Conservation (phyloP, 2,888 invertebrate genomes). For the Epirrhoe tristata region DNA sequence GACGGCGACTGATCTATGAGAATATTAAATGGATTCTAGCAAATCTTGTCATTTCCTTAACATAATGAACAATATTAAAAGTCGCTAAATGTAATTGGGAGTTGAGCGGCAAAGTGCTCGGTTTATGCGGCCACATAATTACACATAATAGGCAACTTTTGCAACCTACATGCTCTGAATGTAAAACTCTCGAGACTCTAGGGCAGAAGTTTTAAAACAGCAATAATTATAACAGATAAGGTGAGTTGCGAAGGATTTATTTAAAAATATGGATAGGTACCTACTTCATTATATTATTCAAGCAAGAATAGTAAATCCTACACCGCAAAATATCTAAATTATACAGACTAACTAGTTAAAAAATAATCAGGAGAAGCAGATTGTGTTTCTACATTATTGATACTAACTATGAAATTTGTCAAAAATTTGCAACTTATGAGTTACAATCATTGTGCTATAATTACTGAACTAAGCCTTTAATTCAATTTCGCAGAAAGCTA, state of each 20-base stretch:
- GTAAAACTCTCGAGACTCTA: conserved; percentile 62
- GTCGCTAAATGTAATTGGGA: conserved; percentile 78
- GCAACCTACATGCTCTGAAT: conserved; percentile 77
- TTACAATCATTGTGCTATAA: too few species aligned
- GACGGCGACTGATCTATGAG: conserved; percentile 55
- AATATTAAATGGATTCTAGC: conserved; percentile 68
- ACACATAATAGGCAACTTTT: conserved; percentile 79
- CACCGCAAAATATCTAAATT: background rate
- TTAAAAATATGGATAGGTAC: conserved; percentile 47
- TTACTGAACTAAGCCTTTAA: too few species aligned
- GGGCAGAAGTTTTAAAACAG: conserved; percentile 74
- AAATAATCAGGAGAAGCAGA: too few species aligned
- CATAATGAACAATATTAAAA: conserved; percentile 82
- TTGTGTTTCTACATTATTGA: too few species aligned
- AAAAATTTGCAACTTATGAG: too few species aligned
- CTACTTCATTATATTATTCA: background rate
- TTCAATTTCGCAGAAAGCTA: too few species aligned
- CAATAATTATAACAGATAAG: conserved; percentile 58
- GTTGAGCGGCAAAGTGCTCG: conserved; percentile 74
- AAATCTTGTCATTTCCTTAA: conserved; percentile 77
- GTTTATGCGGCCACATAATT: conserved; percentile 81
- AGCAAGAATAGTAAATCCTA: conserved; percentile 6
- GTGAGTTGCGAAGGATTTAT: conserved; percentile 59
- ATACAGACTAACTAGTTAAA: too few species aligned
- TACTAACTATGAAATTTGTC: too few species aligned